phyloP scores from a whole-genome alignment of 2,888 invertebrate species.

The Caenorhabditis auriculariae region DNA sequence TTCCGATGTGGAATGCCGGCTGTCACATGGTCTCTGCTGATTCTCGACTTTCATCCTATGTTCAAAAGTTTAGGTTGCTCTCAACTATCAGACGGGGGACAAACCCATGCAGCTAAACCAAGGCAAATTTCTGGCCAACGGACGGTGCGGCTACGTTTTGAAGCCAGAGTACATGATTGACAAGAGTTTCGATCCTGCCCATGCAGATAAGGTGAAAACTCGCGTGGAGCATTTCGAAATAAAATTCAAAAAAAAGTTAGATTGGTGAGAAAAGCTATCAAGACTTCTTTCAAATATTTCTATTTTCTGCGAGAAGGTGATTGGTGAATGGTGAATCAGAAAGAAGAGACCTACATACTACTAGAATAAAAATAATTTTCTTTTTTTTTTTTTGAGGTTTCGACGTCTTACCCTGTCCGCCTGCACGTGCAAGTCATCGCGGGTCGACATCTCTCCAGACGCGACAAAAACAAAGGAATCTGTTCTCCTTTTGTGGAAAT shows the following conservation, averaged over 20 bases:
- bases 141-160: conserved; percentile 85
- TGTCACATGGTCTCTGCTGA: conserved; percentile 78
- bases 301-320: too few species aligned
- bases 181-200: conserved; percentile 76
- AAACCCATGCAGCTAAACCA: conserved; percentile 94
- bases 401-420: conserved; percentile 45
- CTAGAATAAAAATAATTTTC: too few species aligned
- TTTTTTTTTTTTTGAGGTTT: conserved; percentile 64
- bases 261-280: not conserved
- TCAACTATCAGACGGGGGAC: conserved; percentile 94
- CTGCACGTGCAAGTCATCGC: conserved; percentile 72
- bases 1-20: conserved; percentile 91
- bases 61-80: conserved; percentile 70
- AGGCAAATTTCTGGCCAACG: conserved; percentile 88
- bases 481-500: conserved; percentile 61
- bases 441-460: conserved; percentile 82
- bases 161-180: conserved; percentile 85
- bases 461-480: conserved; percentile 68
- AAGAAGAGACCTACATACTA: too few species aligned
- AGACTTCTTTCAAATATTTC: not conserved
- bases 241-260: not conserved
- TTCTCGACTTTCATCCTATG: not conserved
- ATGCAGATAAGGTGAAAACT: conserved; percentile 64
- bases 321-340: too few species aligned
- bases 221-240: not conserved